Percentiles rank a stretch among this genome's conserved stretches.
Conservation (phyloP, 2,888 invertebrate genomes). For the Orthosia cruda region DNA sequence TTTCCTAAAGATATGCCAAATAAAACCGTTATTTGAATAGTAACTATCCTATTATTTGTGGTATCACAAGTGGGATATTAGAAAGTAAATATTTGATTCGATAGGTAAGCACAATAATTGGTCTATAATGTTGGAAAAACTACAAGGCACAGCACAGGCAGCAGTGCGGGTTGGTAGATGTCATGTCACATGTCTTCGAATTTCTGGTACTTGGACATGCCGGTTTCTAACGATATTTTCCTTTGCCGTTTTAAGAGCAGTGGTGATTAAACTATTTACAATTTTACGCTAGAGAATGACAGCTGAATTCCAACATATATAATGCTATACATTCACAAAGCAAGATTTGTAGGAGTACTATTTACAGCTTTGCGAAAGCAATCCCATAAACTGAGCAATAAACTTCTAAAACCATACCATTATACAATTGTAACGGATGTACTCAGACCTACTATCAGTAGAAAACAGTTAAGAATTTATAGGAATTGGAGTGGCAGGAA, state of each 20-base stretch:
- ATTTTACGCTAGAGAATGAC: background rate
- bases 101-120: too few species aligned
- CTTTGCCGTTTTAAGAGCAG: too few species aligned
- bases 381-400: constrained; percentile 47
- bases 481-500: constrained; percentile 43
- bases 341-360: constrained; percentile 28
- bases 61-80: background rate
- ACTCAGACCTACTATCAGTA: constrained; percentile 22
- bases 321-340: background rate
- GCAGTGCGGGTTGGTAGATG: too few species aligned
- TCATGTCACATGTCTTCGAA: too few species aligned
- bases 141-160: too few species aligned
- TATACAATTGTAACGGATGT: constrained; percentile 51
- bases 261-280: too few species aligned
- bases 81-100: background rate
- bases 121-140: too few species aligned
- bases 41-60: constrained; percentile 11
- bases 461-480: constrained; percentile 52
- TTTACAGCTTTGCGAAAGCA: constrained; percentile 49
- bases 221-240: too few species aligned
- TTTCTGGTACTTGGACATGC: too few species aligned
- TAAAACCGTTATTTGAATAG: constrained; percentile 38
- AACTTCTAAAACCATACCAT: constrained; percentile 47
- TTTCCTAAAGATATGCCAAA: constrained; percentile 24
- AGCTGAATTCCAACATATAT: background rate